Evolutionary conservation across 1,140 invertebrate genomes (phyloP).

Genomic region (Brachionus sp.): DNA sequence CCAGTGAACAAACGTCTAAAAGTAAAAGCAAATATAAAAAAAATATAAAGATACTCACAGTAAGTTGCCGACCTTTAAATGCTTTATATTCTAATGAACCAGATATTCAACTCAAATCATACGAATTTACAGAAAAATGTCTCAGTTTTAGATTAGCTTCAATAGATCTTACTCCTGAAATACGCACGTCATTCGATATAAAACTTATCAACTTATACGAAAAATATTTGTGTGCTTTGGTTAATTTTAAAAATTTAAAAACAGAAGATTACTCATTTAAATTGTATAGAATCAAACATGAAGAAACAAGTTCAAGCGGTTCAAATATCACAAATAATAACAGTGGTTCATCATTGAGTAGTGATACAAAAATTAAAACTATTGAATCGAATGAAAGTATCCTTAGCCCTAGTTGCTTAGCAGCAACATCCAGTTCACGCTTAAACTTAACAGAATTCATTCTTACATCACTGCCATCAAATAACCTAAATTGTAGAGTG

Average conservation of each 20-base stretch:
- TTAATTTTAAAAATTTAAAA: background rate
- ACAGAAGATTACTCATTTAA: background rate
- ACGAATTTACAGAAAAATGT: constrained; percentile 44
- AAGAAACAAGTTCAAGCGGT: constrained; percentile 22
- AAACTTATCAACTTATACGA: constrained; percentile 32
- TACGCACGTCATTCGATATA: background rate
- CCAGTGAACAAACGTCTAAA: background rate
- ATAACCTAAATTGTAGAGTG: background rate
- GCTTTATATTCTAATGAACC: constrained; percentile 1
- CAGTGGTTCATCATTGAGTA: background rate
- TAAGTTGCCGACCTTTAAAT: constrained; percentile 35
- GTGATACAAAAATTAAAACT: constrained; percentile 17
- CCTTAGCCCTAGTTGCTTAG: background rate
- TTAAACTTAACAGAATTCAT: constrained; percentile 32
- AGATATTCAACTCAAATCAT: constrained; percentile 37
- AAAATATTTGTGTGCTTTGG: constrained; percentile 42
- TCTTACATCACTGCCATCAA: background rate
- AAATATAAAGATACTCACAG: constrained; percentile 24
- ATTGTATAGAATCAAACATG: constrained; percentile 34
- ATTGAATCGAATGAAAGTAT: background rate
- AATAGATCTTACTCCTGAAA: background rate
- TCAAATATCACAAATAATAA: background rate
- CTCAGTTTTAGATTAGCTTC: constrained; percentile 38
- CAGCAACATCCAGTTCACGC: constrained; percentile 39
- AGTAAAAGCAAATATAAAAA: constrained; percentile 40